Evolutionary conservation across 2,797 vertebrate species (phyloP), one percentile per base, ranked within the genome.

Genomic region (Pteronotus mesoamericanus): DNA sequence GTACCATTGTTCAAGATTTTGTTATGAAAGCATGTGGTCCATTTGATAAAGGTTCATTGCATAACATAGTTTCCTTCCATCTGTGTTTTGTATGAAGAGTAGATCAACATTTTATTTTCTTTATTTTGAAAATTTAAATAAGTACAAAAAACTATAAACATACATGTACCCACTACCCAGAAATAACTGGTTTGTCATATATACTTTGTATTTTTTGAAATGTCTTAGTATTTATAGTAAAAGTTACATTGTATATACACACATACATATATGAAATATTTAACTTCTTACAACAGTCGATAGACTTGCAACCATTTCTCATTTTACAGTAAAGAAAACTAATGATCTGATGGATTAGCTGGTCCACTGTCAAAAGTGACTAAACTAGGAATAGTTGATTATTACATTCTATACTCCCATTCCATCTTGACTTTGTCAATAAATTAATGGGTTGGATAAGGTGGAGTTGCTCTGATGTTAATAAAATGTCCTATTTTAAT

Each of bases 161-260:
- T 77, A n/a, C 12, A 46, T 86, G 39, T 55, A 86, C 7, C 6
- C 1, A 42, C 11, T 2, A 51, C 37, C 32, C 42, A 85, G 80
- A 77, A 96, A 87, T 80, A 66, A 68, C 75, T 94, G 68, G 51
- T 95, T 88, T 96, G 57, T 91, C 75, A 57, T 39, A 53, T 68
- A 48, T 89, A 26, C 61, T 91, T 95, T 88, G n/a, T 94, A 79
- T 94, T 83, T 94, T 94, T 90, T 90, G 6, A 95, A 94, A 94
- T 37, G 29, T 74, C 55, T 66, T 91, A 88, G 69, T 82, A 88
- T 84, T 93, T 89, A 69, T 64, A 77, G 34, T 89, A 75, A 75
- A 72, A 71, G 80, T 89, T 26, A 82, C 9, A 66, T 64, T 69
- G 44, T 80, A 53, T 75, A 26, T 11, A 46, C 37, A 69, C 9